Evolutionary conservation across 2,113 vertebrate genomes (phyloP), one percentile per base, ranked within the genome.

Genomic region (Muntiacus reevesi): DNA sequence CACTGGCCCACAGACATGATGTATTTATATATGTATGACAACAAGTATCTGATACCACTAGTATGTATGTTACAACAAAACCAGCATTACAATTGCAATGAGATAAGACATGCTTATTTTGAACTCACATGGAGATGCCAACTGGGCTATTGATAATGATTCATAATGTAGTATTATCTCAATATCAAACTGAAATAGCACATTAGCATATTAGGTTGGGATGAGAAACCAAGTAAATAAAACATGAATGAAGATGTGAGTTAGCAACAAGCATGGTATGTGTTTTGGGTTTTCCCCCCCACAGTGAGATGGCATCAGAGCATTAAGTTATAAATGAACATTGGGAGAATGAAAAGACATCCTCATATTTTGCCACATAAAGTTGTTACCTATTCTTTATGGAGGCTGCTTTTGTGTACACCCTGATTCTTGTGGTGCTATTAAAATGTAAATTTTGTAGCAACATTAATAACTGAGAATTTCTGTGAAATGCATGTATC

Each of bases 401-500:
- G 21, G 28, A 78, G 13, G 59, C 45, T 30, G 40, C 27, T 33
- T 86, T 60, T 71, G 47, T 45, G 16, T 10, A 43, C 8, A 60
- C 28, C 11, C 7, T 85, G 54, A 89, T 36, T 93, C 60, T 93
- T 79, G 28, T 50, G n/a, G 30, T 87, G 79, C 71, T 95, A 83
- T 97, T 92, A 97, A 97, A 95, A 79, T 87, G 87, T 7, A 94
- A 94, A 95, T 94, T 93, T 93, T 82, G 43, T 89, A 62, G 23
- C 84, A 97, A 87, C 14, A 59, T 88, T 91, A 97, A 89, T 55
- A 92, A 82, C 71, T 67, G 21, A 76, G 47, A 76, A 95, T 89
- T 60, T 95, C 84, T 43, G 55, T 67, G 79, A 67, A 86, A 52
- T 27, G 3, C 59, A 55, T 54, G 40, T 25, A 47, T 86, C 30